phyloP scores from a whole-genome alignment of 2,888 invertebrate species.

The Willowsia nigromaculata region DNA sequence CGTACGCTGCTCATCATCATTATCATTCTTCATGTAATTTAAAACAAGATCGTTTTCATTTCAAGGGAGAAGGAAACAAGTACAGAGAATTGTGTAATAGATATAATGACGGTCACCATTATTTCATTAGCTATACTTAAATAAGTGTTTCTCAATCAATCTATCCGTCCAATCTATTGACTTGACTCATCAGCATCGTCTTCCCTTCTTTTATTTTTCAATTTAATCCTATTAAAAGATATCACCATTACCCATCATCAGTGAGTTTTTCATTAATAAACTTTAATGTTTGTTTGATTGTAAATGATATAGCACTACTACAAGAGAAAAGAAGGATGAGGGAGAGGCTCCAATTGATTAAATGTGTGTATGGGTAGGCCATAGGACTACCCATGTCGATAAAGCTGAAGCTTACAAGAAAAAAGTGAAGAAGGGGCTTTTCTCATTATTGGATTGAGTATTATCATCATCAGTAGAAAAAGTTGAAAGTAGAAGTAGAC shows the following conservation, averaged over 20 bases:
- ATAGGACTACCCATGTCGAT: slow-evolving; percentile 28
- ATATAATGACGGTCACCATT: slow-evolving; percentile 37
- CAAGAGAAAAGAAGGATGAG: not conserved
- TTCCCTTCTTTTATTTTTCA: slow-evolving; percentile 45
- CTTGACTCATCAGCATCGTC: slow-evolving; percentile 25
- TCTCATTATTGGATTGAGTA: slow-evolving; percentile 29
- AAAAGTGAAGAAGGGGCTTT: slow-evolving; percentile 2
- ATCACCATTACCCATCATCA: slow-evolving; percentile 26
- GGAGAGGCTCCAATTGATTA: slow-evolving; percentile 35
- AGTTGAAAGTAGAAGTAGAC: not conserved
- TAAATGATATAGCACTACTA: slow-evolving; percentile 17
- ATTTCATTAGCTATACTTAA: slow-evolving; percentile 46
- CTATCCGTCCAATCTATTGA: slow-evolving; percentile 31
- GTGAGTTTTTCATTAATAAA: slow-evolving; percentile 20
- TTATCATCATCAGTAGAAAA: not conserved
- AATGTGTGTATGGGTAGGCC: not conserved
- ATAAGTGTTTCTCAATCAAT: slow-evolving; percentile 47
- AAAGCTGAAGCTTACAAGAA: not conserved
- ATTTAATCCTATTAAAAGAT: slow-evolving; percentile 57
- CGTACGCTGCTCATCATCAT: slow-evolving; percentile 38
- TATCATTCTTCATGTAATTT: slow-evolving; percentile 35
- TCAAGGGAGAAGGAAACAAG: not conserved
- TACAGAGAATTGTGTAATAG: not conserved
- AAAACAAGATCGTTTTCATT: slow-evolving; percentile 39
- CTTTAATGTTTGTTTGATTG: slow-evolving; percentile 39